Percentiles rank a stretch among this genome's conserved stretches.
These are phyloP conservation scores for Drosophila limbata DNA, from an alignment of 2,888 invertebrate genomes.

Conservation along the genomic window DNA sequence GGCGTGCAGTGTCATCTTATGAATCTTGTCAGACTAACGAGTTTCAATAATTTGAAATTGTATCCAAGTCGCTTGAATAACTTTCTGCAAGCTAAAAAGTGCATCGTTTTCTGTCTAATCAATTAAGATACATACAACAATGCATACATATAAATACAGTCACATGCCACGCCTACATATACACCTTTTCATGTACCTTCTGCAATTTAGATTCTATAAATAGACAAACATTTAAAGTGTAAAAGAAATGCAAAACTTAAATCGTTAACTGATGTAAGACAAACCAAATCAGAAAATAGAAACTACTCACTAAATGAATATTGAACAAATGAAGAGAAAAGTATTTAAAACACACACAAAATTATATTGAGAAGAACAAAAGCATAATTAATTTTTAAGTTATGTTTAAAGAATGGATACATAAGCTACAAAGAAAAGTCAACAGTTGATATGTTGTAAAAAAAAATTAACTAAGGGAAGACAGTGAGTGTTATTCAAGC, in stretches of 20 bases:
- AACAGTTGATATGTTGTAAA: conserved; percentile 81
- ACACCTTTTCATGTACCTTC: conserved; percentile 79
- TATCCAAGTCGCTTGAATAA: conserved; percentile 22
- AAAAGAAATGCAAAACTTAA: conserved; percentile 45
- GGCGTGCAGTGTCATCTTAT: conserved; percentile 12
- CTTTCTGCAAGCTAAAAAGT: conserved; percentile 8
- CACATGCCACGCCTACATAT: conserved; percentile 58
- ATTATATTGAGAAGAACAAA: conserved; percentile 54
- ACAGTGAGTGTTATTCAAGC: conserved; percentile 61
- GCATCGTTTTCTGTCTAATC: conserved; percentile 27
- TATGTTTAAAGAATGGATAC: conserved; percentile 72
- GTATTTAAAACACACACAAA: conserved; percentile 65
- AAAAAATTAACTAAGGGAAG: conserved; percentile 56
- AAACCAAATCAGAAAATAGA: conserved; percentile 54
- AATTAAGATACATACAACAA: conserved; percentile 31
- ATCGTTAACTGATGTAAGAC: conserved; percentile 62
- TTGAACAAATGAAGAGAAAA: conserved; percentile 43
- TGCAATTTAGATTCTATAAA: conserved; percentile 71
- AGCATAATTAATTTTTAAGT: conserved; percentile 71
- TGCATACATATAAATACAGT: conserved; percentile 20
- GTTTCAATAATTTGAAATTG: conserved; percentile 15
- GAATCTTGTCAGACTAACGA: conserved; percentile 13
- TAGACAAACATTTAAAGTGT: conserved; percentile 47
- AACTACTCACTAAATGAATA: conserved; percentile 57
- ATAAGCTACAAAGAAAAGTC: conserved; percentile 74